These are phyloP conservation scores for Palythoa grandis DNA, from an alignment of 92 coral and sea anemone species.

Conservation along the genomic window DNA sequence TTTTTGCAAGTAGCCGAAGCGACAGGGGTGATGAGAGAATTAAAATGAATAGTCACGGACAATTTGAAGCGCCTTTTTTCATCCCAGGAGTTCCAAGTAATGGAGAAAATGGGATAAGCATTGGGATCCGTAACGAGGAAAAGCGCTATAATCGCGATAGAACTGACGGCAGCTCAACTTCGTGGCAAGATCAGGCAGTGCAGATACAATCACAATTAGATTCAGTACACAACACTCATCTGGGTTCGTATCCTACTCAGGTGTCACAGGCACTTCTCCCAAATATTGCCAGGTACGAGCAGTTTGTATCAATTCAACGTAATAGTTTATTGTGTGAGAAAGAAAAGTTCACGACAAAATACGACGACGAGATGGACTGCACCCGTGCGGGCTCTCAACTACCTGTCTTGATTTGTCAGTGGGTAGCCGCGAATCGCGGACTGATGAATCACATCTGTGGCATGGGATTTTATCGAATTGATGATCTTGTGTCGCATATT, in stretches of 20 bases:
- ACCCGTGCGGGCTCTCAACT: constrained; percentile 30
- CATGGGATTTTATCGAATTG: constrained; percentile 79
- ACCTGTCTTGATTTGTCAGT: constrained; percentile 79
- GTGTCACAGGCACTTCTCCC: constrained; percentile 29
- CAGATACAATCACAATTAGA: constrained; percentile 1
- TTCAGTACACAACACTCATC: constrained; percentile 2
- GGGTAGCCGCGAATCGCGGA: constrained; percentile 67
- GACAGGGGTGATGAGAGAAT: constrained; percentile 38
- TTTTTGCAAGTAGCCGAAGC: constrained; percentile 1
- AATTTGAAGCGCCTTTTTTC: constrained; percentile 27
- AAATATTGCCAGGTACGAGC: constrained; percentile 18
- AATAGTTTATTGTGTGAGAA: constrained; percentile 15
- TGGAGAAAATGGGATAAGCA: constrained; percentile 75
- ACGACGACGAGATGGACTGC: constrained; percentile 38
- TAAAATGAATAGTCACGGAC: constrained; percentile 27
- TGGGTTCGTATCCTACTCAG: constrained; percentile 32
- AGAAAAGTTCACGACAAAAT: constrained; percentile 28
- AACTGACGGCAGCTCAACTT: constrained; percentile 1
- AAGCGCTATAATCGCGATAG: constrained; percentile 53
- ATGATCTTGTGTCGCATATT: constrained; percentile 88
- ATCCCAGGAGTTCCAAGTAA: constrained; percentile 76
- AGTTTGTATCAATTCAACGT: constrained; percentile 23
- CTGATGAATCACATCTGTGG: constrained; percentile 81
- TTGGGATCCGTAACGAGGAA: constrained; percentile 60
- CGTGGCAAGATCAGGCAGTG: constrained; percentile 30